Evolutionary conservation across 2,888 invertebrate genomes (phyloP), one percentile per base, ranked within the genome.

Genomic region (Trissolcus japonicus): DNA sequence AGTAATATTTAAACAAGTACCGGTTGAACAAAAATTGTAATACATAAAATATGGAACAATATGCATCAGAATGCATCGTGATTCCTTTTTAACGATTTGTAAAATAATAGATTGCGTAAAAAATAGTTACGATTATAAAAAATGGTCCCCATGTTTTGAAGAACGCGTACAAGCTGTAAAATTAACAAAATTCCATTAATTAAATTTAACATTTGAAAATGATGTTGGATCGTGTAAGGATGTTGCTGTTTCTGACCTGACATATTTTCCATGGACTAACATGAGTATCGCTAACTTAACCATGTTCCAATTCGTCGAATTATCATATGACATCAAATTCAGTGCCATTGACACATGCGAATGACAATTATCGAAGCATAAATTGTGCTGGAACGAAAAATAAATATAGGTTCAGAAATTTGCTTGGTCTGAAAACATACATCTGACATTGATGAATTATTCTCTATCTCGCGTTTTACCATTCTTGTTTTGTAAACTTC

Each of bases 291-390:
- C 95, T 57, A 98, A 90, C 86, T 95, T 95, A 0, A 98, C 92
- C 98, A 98, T 98, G 86, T 98, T 98, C 97, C 98, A 98, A 65
- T 91, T 93, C 19, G 90, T 92, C 54, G 92, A 93, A 74, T 93
- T 92, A 67, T 94, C 91, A 86, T 99, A 99, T 59, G 92, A 92
- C 99, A 99, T 99, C 56, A 94, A 90, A 88, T 96, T 95, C 21
- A 99, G 91, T 0, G 99, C 98, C 76, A 93, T 94, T 0, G 98
- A 98, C 35, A 98, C 98, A 89, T 99, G 98, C 0, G 98, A 98
- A 89, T 99, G 99, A 85, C 99, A 99, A 89, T 99, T 98, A 90
- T 99, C 99, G 88, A 97, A 98, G 86, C 94, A 95, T 76, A 99
- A 90, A 88, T 98, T 98, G 87, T 99, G 99, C 95, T 95, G 90